A percentile compares a stretch with the other conserved stretches of the same genome.
These are phyloP conservation scores for Amyelois transitella DNA, from an alignment of 1,140 invertebrate genomes.

Conservation along the genomic window DNA sequence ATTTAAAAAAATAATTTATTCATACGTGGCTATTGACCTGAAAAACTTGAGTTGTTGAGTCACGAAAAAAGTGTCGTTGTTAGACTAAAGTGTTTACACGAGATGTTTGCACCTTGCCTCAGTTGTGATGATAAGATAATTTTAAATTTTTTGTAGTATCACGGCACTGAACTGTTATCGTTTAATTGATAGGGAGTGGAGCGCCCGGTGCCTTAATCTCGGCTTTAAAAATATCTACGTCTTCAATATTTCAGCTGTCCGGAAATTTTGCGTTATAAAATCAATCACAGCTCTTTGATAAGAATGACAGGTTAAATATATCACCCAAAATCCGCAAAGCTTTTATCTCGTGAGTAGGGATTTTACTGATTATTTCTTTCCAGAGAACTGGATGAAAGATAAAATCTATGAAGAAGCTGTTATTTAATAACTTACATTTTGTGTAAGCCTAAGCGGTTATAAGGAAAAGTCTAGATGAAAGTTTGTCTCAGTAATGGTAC, in stretches of 20 bases:
- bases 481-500: too few species aligned
- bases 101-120: slow-evolving; percentile 42
- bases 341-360: background rate
- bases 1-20: background rate
- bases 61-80: slow-evolving; percentile 1
- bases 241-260: slow-evolving; percentile 28
- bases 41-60: background rate
- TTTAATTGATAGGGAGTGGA: slow-evolving; percentile 30
- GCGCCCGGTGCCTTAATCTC: slow-evolving; percentile 28
- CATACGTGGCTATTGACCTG: background rate
- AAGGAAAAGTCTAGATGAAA: too few species aligned
- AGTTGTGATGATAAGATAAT: slow-evolving; percentile 53
- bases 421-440: too few species aligned
- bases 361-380: too few species aligned
- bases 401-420: too few species aligned
- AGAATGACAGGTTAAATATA: slow-evolving; percentile 26
- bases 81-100: slow-evolving; percentile 26
- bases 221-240: slow-evolving; percentile 28
- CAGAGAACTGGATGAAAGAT: too few species aligned
- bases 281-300: slow-evolving; percentile 43
- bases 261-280: slow-evolving; percentile 26
- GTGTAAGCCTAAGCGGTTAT: too few species aligned
- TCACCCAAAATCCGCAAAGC: background rate
- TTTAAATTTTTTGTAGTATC: slow-evolving; percentile 46
- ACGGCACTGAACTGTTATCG: slow-evolving; percentile 41